Base-by-base conservation (phyloP, 2,113 vertebrate genomes). In the Leucosticte australis region DNA sequence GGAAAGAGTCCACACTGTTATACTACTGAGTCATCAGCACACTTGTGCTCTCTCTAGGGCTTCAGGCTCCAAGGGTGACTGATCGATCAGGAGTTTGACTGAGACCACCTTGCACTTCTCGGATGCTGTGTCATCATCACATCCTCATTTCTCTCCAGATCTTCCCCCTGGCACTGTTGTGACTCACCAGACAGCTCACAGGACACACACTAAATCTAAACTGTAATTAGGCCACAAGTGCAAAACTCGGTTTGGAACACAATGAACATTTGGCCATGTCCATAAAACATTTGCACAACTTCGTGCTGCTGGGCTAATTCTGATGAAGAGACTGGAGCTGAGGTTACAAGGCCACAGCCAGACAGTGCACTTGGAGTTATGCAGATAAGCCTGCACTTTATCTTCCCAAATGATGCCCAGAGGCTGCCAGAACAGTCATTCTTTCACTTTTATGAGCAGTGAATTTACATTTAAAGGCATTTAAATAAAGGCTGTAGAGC, bases 391-490 rank as follows among this genome's bases (percentile, higher is more conserved):
- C 69, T 64, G 56, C 37, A 81, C 44, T 93, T 95, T 56, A 76
- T 96, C 94, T 93, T 96, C 73, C 64, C 92, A 96, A 96, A 96
- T 77, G 90, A 95, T 93, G 80, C 94, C 95, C 27, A 14, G 64
- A 95, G 85, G 93, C 92, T 92, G 73, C 90, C 86, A 93, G 85
- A 92, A 63, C n/a, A 96, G 71, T 94, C 76, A 81, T 83, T 94
- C 88, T 62, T 90, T 94, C 92, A 95, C 79, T 96, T 96, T 96
- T 90, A 90, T 68, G 76, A 96, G 59, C 85, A 68, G 68, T 63
- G 85, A 95, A 96, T 96, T 95, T 95, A 92, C 90, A 93, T 95
- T 95, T 93, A 92, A 94, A 90, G 56, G 24, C 64, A 71, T 89
- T 95, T 96, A 95, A 96, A 94, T 94, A 96, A 96, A 95, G 73